Percentiles rank a stretch among this genome's conserved stretches.
Evolutionary conservation across 2,797 vertebrate genomes (phyloP).

Genomic region (Cynopterus sphinx): DNA sequence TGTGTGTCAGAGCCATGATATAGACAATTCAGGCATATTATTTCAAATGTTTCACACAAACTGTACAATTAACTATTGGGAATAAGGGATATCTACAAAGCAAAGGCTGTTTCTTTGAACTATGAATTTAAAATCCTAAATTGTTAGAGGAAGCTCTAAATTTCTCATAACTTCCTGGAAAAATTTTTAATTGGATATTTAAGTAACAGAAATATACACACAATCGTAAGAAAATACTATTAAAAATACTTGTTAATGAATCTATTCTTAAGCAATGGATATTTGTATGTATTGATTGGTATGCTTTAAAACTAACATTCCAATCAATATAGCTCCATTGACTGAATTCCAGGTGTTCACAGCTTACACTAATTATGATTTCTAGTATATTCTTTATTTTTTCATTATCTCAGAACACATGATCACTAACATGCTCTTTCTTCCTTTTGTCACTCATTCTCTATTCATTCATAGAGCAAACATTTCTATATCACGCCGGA

Average conservation of each 20-base stretch:
- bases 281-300: background rate
- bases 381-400: conserved; percentile 27
- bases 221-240: background rate
- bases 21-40: background rate
- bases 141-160: background rate
- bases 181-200: background rate
- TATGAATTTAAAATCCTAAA: conserved; percentile 41
- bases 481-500: conserved; percentile 6
- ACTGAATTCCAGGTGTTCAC: background rate
- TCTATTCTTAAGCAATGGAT: conserved; percentile 21
- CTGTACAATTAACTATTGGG: background rate
- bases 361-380: conserved; percentile 20
- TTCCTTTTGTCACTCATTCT: background rate
- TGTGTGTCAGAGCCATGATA: background rate
- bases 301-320: conserved; percentile 36
- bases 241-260: conserved; percentile 4
- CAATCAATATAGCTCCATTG: background rate
- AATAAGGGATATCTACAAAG: background rate
- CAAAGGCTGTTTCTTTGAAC: conserved; percentile 33
- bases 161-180: background rate
- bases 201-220: conserved; percentile 34
- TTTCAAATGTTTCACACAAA: background rate
- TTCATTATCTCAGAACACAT: conserved; percentile 18
- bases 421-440: background rate
- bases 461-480: conserved; percentile 16